A percentile compares a stretch with the other conserved stretches of the same genome.
These are phyloP conservation scores for Andrena chrysosceles DNA, from an alignment of 2,888 invertebrate species.

Conservation along the genomic window DNA sequence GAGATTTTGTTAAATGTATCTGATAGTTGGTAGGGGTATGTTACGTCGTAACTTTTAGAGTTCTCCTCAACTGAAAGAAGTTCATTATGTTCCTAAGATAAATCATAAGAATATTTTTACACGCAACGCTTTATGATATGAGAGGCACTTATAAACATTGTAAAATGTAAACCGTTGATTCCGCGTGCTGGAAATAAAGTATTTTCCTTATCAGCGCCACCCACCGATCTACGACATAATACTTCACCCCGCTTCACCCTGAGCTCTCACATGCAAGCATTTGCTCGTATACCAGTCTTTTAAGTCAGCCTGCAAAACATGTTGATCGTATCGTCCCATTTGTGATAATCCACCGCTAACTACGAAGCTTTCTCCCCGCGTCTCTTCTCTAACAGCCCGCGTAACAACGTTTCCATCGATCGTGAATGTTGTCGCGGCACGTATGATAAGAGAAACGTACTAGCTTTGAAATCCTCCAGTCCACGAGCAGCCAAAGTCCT, in stretches of 20 bases:
- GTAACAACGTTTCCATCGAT: conserved; percentile 13
- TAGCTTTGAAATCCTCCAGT: conserved; percentile 33
- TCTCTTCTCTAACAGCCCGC: conserved; percentile 25
- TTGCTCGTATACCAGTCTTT: conserved; percentile 7
- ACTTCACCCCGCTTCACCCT: conserved; percentile 20
- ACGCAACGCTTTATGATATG: neutral
- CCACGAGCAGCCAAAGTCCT: neutral
- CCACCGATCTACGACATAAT: neutral
- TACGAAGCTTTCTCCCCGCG: conserved; percentile 3
- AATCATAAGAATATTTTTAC: neutral
- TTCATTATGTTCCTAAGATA: conserved; percentile 1
- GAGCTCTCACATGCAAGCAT: conserved; percentile 21
- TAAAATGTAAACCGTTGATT: conserved; percentile 1
- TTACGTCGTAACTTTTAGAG: neutral
- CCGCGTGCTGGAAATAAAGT: conserved; percentile 36
- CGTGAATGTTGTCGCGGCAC: conserved; percentile 7
- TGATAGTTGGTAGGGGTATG: neutral
- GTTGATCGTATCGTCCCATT: conserved; percentile 41
- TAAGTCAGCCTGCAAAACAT: conserved; percentile 39
- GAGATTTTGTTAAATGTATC: neutral
- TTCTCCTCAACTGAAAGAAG: neutral
- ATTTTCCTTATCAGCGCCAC: neutral
- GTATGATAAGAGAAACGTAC: conserved; percentile 22
- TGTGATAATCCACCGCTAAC: conserved; percentile 37
- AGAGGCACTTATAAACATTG: neutral